Evolutionary conservation across 2,113 vertebrate genomes (phyloP).

Genomic region (Phrynosoma blainvillii): DNA sequence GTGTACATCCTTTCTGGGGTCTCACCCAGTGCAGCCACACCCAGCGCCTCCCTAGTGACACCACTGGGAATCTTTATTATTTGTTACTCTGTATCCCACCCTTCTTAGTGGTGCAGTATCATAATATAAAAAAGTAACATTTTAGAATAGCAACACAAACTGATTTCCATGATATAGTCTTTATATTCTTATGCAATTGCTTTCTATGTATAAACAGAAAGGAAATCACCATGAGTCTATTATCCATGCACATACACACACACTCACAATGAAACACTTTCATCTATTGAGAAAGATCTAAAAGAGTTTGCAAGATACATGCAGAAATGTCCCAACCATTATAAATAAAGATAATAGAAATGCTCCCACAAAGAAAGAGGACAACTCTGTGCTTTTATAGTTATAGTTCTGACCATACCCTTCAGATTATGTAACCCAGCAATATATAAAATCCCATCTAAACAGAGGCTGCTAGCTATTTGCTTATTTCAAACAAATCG

Average conservation of each 20-base stretch:
- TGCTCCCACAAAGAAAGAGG: not conserved
- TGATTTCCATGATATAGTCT: not conserved
- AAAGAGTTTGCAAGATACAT: not conserved
- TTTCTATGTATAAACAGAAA: not conserved
- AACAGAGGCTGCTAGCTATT: not conserved
- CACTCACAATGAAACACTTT: rapidly evolving
- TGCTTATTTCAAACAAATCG: constrained; percentile 8
- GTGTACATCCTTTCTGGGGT: too few species aligned
- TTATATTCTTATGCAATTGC: constrained; percentile 12
- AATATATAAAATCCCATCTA: constrained; percentile 12
- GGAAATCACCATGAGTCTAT: not conserved
- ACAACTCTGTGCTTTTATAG: not conserved
- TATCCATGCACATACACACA: not conserved
- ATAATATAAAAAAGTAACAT: not conserved
- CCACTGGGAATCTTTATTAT: not conserved
- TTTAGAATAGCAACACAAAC: not conserved
- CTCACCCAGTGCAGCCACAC: too few species aligned
- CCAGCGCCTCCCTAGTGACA: too few species aligned
- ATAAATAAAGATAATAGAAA: not conserved
- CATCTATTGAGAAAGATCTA: rapidly evolving
- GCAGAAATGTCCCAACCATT: not conserved
- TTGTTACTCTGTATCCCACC: not conserved
- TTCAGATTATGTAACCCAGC: not conserved
- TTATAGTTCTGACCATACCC: not conserved
- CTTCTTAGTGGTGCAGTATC: not conserved